These are phyloP conservation scores for Fregata magnificens DNA, from an alignment of 2,113 vertebrate genomes.

Conservation along the genomic window DNA sequence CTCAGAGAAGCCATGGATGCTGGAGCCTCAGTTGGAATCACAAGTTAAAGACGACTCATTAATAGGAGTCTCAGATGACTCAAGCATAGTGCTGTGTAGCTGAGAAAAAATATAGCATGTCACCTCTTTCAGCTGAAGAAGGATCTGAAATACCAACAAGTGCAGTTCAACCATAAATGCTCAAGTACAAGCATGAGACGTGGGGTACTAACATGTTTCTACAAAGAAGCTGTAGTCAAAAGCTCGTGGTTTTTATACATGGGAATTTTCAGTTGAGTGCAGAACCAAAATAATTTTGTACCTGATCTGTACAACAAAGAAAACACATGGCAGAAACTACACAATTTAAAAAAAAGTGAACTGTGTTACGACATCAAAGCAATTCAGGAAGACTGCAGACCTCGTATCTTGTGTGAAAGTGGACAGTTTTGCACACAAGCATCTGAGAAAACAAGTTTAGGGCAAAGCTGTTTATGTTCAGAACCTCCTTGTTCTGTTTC, in stretches of 20 bases:
- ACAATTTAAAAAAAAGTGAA: not conserved
- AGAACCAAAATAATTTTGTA: not conserved
- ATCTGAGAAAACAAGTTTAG: not conserved
- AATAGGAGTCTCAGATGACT: not conserved
- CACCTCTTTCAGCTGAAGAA: not conserved
- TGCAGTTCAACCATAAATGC: not conserved
- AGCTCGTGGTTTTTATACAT: not conserved
- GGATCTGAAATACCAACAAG: not conserved
- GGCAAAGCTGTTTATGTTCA: not conserved
- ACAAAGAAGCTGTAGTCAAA: not conserved
- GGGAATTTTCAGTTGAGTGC: not conserved
- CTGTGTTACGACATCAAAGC: not conserved
- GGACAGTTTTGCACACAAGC: not conserved
- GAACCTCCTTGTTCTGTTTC: not conserved
- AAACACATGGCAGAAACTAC: not conserved
- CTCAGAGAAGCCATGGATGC: not conserved
- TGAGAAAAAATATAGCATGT: not conserved
- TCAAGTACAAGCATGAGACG: not conserved
- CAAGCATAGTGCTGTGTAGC: not conserved
- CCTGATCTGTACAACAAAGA: not conserved
- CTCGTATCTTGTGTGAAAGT: rapidly evolving
- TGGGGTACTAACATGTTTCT: not conserved
- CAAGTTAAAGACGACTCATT: not conserved
- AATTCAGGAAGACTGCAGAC: not conserved
- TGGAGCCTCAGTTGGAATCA: not conserved